Evolutionary conservation across 2,113 vertebrate species (phyloP).

Genomic region (Sylvilagus bachmani): DNA sequence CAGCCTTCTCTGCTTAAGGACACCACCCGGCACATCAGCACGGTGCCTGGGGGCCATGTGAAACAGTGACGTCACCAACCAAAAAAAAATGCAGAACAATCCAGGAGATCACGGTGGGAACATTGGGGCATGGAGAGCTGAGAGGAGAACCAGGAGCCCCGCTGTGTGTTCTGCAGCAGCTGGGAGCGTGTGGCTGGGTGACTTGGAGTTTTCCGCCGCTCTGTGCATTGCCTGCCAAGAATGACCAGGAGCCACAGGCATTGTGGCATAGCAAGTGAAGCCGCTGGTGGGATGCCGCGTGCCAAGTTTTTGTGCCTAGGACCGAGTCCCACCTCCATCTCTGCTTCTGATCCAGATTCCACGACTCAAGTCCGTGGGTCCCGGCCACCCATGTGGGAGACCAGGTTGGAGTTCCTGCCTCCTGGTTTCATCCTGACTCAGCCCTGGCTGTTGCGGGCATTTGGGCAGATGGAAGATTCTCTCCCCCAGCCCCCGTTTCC

Average conservation of each 20-base stretch:
- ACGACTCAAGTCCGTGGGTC: no score
- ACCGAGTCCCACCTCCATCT: no score
- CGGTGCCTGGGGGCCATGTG: neutral
- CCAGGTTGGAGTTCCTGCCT: no score
- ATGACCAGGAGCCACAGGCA: neutral
- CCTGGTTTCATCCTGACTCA: no score
- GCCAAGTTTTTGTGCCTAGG: no score
- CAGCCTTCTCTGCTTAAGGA: neutral
- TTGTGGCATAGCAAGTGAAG: no score
- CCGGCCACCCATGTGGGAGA: no score
- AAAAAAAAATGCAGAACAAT: neutral
- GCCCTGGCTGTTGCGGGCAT: no score
- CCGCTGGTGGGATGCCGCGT: no score
- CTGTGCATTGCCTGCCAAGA: accelerated
- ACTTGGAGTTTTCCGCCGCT: neutral
- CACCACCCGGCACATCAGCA: neutral
- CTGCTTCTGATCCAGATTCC: no score
- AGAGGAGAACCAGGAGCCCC: accelerated
- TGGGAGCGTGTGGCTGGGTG: accelerated
- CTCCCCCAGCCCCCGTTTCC: no score
- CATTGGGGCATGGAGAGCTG: neutral
- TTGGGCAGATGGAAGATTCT: no score
- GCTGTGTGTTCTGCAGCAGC: neutral
- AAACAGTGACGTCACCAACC: neutral
- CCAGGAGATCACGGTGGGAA: neutral